A percentile compares a stretch with the other conserved stretches of the same genome.
phyloP scores from a whole-genome alignment of 2,797 vertebrate species.

The Atherinosoma microstoma region DNA sequence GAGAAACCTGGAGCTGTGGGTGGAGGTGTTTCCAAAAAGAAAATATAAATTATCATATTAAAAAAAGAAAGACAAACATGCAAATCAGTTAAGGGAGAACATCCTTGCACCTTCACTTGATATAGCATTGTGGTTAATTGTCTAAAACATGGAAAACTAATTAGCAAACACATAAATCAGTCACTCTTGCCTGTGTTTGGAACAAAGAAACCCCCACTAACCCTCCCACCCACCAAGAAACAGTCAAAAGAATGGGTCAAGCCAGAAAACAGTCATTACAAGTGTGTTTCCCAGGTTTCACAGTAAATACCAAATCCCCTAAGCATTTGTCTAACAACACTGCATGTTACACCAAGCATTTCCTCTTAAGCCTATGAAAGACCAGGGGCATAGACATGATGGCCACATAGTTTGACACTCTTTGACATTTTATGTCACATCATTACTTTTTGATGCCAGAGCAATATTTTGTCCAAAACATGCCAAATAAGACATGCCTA shows the following conservation, averaged over 20 bases:
- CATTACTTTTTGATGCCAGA: conserved; percentile 22
- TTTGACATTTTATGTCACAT: conserved; percentile 32
- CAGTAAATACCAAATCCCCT: conserved; percentile 45
- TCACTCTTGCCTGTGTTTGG: not conserved
- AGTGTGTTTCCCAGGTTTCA: conserved; percentile 31
- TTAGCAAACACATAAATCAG: conserved; percentile 30
- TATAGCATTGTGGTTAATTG: conserved; percentile 15
- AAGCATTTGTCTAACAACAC: conserved; percentile 50
- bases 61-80: conserved; percentile 4
- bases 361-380: conserved; percentile 20
- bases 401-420: conserved; percentile 31
- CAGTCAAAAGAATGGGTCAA: conserved; percentile 19
- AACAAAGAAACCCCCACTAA: not conserved
- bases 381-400: conserved; percentile 38
- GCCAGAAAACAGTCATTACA: conserved; percentile 41
- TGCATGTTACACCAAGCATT: conserved; percentile 49
- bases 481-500: conserved; percentile 13
- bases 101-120: not conserved
- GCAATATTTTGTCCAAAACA: conserved; percentile 29
- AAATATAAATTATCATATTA: conserved; percentile 6
- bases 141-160: conserved; percentile 9
- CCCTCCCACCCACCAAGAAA: not conserved
- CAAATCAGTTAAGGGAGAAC: conserved; percentile 8
- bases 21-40: conserved; percentile 22
- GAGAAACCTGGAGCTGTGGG: conserved; percentile 37